Percentiles rank a stretch among this genome's conserved stretches.
Conservation (phyloP, 1,140 invertebrate species). For the Drosophila takahashii region DNA sequence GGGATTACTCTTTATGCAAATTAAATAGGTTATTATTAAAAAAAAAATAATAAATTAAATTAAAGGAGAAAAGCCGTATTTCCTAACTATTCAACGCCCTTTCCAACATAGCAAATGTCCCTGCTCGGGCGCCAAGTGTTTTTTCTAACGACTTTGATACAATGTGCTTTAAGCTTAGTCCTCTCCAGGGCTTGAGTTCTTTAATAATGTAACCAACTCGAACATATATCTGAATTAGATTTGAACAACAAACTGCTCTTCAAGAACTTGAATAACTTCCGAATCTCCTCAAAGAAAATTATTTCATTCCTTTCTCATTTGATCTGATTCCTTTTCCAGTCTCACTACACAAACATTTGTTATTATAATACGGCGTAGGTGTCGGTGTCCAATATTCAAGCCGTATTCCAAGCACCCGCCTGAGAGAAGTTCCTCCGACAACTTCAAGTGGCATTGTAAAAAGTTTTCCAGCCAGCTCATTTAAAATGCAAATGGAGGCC, state of each 20-base stretch:
- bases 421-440: slow-evolving; percentile 35
- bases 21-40: too few relatives aligned
- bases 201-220: too few relatives aligned
- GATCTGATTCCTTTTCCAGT: background rate
- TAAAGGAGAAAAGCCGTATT: too few relatives aligned
- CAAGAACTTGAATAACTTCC: background rate
- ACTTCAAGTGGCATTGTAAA: slow-evolving; percentile 67
- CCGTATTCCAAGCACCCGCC: slow-evolving; percentile 20
- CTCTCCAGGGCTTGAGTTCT: background rate
- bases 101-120: too few relatives aligned
- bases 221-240: background rate
- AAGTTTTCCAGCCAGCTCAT: slow-evolving; percentile 62
- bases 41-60: background rate
- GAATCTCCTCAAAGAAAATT: background rate
- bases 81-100: too few relatives aligned
- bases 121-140: too few relatives aligned
- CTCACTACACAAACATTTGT: slow-evolving; percentile 19
- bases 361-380: slow-evolving; percentile 29
- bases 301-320: background rate
- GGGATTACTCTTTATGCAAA: slow-evolving; percentile 1
- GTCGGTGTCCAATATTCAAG: slow-evolving; percentile 23
- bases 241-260: background rate
- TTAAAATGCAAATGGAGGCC: slow-evolving; percentile 75
- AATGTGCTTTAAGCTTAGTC: too few relatives aligned
- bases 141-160: too few relatives aligned